Percentiles rank a stretch among this genome's conserved stretches.
phyloP scores from a whole-genome alignment of 1,140 invertebrate genomes.

The Pectinophora gossypiella region DNA sequence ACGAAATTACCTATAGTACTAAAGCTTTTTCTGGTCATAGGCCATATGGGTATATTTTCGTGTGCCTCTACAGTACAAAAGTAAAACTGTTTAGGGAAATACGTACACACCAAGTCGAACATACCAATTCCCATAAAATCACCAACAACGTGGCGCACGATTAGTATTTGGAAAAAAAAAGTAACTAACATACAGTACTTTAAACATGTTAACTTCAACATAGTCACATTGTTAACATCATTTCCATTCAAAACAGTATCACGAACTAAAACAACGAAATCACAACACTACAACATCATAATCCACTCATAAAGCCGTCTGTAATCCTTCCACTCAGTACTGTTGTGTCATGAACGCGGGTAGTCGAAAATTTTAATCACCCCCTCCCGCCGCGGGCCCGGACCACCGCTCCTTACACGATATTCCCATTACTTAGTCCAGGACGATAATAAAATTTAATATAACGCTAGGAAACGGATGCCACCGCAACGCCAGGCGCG shows the following conservation, averaged over 20 bases:
- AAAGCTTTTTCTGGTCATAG: no score
- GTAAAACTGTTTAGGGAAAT: no score
- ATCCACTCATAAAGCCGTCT: constrained; percentile 70
- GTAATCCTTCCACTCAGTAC: constrained; percentile 65
- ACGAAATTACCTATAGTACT: no score
- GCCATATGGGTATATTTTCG: no score
- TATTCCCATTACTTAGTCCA: constrained; percentile 76
- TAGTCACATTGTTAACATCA: no score
- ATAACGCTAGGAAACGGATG: constrained; percentile 68
- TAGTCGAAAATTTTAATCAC: constrained; percentile 73
- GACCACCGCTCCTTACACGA: constrained; percentile 73
- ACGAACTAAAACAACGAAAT: background rate
- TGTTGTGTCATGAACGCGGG: constrained; percentile 66
- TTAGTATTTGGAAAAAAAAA: no score
- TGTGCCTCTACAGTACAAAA: no score
- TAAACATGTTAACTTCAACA: no score
- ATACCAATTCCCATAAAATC: no score
- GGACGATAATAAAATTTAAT: constrained; percentile 76
- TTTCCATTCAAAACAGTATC: background rate
- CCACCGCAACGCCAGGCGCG: constrained; percentile 45
- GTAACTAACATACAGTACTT: no score
- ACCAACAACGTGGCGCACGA: no score
- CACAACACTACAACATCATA: constrained; percentile 20
- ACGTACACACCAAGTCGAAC: no score
- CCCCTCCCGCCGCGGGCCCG: constrained; percentile 26